A percentile compares a stretch with the other conserved stretches of the same genome.
Conservation (phyloP, 2,113 vertebrate genomes). For the Parus major region DNA sequence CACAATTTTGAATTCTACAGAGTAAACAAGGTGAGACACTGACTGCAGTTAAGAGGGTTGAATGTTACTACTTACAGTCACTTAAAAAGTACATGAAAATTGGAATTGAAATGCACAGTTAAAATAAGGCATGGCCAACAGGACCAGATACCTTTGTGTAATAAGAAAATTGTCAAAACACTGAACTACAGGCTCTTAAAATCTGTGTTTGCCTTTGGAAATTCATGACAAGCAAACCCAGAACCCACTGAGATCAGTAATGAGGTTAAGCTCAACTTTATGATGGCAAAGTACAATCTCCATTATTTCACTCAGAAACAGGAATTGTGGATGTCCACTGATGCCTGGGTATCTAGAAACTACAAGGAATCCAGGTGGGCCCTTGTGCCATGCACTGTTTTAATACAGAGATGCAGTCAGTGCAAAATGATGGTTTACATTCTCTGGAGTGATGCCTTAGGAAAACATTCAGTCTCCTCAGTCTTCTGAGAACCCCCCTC, state of each 20-base stretch:
- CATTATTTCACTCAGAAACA: background rate
- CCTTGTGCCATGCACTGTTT: background rate
- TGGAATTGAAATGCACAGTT: background rate
- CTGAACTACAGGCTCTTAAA: background rate
- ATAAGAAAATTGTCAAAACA: background rate
- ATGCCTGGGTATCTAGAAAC: background rate
- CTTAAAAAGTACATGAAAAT: background rate
- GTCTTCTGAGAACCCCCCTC: background rate
- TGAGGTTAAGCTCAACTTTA: background rate
- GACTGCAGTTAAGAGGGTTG: background rate
- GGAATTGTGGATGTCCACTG: background rate
- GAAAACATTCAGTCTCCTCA: background rate
- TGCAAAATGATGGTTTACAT: background rate
- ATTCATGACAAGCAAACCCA: background rate
- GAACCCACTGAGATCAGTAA: background rate
- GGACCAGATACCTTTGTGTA: background rate
- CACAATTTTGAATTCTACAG: background rate
- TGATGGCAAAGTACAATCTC: background rate
- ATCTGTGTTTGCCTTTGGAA: background rate
- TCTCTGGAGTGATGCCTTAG: background rate
- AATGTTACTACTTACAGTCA: background rate
- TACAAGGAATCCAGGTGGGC: background rate
- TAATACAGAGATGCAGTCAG: background rate
- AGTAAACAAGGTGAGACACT: background rate
- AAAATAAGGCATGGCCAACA: background rate